Evolutionary conservation across 2,888 invertebrate genomes (phyloP), one percentile per base, ranked within the genome.

Genomic region (Lasioglossum villosulum): DNA sequence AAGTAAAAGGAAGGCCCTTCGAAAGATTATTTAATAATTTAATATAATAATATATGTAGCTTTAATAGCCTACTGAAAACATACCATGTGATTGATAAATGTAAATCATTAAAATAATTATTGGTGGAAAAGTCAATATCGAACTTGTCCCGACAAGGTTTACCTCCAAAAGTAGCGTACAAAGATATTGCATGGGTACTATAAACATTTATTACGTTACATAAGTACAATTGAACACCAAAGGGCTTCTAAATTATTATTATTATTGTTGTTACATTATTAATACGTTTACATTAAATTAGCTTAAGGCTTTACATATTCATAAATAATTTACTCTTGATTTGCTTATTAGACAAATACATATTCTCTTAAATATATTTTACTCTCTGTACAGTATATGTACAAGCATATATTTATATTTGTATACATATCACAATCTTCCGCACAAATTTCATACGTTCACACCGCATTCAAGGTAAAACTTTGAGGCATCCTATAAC

Each of bases 181-280:
- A 63, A 52, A 73, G 72, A 74, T 75, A 34, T 78, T 73, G 73
- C 73, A 73, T 86, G 90, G 93, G 93, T 91, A 94, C 94, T 94
- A 94, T 94, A 93, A 95, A 95, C 94, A 95, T 94, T 95, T 95
- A 95, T 94, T 93, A 94, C 92, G 93, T 93, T 93, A 94, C 93
- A 93, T 94, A 94, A 95, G 94, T 95, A 95, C 94, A 95, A 93
- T 94, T 94, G 94, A 95, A 95, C 95, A 94, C 95, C 94, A 91
- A 95, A 89, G 94, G 94, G 93, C 92, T 90, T 89, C 94, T 94
- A 94, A 92, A 92, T 94, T 92, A 92, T 92, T 90, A 88, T 93
- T 91, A 88, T 93, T 68, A 68, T 68, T 70, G 70, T 88, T 77
- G 78, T 89, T 87, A 89, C 83, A 80, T 84, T 87, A 86, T 88